Conservation (phyloP, 2,797 vertebrate genomes). For the Margarornis squamiger region DNA sequence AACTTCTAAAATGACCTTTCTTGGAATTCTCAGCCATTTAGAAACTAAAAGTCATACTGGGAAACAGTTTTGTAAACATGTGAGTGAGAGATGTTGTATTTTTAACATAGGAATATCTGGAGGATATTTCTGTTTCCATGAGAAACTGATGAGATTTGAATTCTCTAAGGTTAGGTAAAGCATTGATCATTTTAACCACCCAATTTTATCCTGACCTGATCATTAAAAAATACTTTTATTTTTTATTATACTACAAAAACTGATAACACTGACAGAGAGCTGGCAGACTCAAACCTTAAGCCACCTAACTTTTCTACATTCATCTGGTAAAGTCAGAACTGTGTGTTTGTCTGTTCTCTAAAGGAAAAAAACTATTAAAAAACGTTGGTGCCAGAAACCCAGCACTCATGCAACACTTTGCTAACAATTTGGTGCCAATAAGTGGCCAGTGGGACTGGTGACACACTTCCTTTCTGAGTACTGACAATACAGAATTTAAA, state of each 20-base stretch:
- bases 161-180: not conserved
- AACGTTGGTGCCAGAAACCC: not conserved
- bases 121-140: not conserved
- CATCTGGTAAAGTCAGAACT: not conserved
- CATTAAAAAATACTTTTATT: not conserved
- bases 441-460: not conserved
- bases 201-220: not conserved
- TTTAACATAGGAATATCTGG: not conserved
- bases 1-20: not conserved
- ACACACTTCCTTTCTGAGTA: constrained; percentile 24
- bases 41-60: not conserved
- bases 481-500: not conserved
- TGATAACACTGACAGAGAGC: not conserved
- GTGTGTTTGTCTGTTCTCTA: not conserved
- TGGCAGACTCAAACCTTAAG: not conserved
- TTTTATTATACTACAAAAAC: not conserved
- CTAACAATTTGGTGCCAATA: not conserved
- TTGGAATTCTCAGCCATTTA: not conserved
- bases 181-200: not conserved
- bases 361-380: not conserved
- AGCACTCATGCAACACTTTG: not conserved
- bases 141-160: not conserved
- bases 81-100: not conserved
- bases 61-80: not conserved
- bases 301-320: not conserved